Evolutionary conservation across 2,113 vertebrate species (phyloP).

Genomic region (Brachirus orientalis): DNA sequence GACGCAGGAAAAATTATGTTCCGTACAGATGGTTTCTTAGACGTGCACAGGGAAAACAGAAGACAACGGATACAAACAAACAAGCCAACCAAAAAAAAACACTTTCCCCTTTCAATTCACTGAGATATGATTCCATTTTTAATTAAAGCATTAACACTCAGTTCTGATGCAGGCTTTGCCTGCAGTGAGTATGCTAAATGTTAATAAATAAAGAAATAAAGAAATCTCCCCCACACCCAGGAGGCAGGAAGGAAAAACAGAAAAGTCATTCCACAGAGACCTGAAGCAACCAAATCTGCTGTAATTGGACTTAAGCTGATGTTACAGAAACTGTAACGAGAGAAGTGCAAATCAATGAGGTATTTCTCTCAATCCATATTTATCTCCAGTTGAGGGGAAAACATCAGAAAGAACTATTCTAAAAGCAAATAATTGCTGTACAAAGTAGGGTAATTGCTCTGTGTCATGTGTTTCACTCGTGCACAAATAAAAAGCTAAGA

Average conservation of each 20-base stretch:
- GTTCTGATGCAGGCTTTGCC: conserved; percentile 71
- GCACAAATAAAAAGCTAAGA: conserved; percentile 62
- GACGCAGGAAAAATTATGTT: conserved; percentile 78
- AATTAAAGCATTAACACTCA: conserved; percentile 82
- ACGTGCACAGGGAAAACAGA: conserved; percentile 69
- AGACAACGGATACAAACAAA: conserved; percentile 77
- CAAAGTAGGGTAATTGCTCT: conserved; percentile 82
- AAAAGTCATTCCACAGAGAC: conserved; percentile 74
- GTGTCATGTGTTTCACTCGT: conserved; percentile 73
- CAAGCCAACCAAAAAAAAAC: conserved; percentile 77
- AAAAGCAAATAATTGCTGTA: conserved; percentile 81
- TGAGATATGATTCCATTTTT: conserved; percentile 82
- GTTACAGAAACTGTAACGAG: conserved; percentile 84
- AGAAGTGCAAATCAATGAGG: conserved; percentile 83
- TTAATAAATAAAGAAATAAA: conserved; percentile 53
- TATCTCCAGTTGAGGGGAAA: conserved; percentile 77
- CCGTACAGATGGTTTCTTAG: conserved; percentile 80
- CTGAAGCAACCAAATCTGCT: conserved; percentile 80
- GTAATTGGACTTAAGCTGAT: conserved; percentile 86
- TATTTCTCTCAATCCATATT: conserved; percentile 79
- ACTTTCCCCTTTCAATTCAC: conserved; percentile 78
- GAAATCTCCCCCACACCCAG: conserved; percentile 57
- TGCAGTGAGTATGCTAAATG: conserved; percentile 73
- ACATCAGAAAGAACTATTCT: conserved; percentile 78
- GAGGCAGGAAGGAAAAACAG: conserved; percentile 52